Base-by-base conservation (phyloP, 2,797 vertebrate species). In the Hapalemur alaotrensis region DNA sequence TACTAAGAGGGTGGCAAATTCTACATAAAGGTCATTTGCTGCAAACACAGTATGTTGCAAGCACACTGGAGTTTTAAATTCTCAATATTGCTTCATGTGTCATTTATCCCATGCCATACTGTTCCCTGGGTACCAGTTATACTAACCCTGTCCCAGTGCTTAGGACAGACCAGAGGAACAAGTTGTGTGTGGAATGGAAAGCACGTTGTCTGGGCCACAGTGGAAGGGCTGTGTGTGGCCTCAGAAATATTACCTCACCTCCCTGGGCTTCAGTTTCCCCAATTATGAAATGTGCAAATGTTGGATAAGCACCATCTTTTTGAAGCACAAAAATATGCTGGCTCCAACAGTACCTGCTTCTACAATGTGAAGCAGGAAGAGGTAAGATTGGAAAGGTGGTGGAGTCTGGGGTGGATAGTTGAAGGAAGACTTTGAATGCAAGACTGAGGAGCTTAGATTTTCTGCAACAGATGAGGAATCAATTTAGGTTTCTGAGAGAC, bases 11-110 rank as follows among this genome's bases (percentile, higher is more conserved):
- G 50, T 63, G 46, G 38, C 46, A 95, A 59, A 93, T 94, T 79
- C 91, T 92, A 91, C 9, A 35, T 75, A 89, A 91, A 96, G 83
- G 43, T 95, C 38, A 95, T 84, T 81, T 96, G 41, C 25, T 89
- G 32, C 10, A 95, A 96, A 89, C 41, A 78, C 67, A 89, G 35
- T 30, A 38, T 72, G 52, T 91, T 79, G 83, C 46, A 96, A 92
- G 38, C 18, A 65, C 73, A 57, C 1, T 89, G 22, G 79, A 41
- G 30, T 86, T 88, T 94, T 95, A 63, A 78, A 75, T 95, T 92
- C 50, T 92, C 59, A 52, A 1, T 46, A 38, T 86, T 95, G 73
- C 93, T 92, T 96, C 54, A 85, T 79, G 5, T 43, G 46, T 81
- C 73, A 79, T 70, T 95, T 84, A 93, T 43, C 57, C 67, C 48